Conservation (phyloP, 2,888 invertebrate genomes). For the Oxytorus armatus region DNA sequence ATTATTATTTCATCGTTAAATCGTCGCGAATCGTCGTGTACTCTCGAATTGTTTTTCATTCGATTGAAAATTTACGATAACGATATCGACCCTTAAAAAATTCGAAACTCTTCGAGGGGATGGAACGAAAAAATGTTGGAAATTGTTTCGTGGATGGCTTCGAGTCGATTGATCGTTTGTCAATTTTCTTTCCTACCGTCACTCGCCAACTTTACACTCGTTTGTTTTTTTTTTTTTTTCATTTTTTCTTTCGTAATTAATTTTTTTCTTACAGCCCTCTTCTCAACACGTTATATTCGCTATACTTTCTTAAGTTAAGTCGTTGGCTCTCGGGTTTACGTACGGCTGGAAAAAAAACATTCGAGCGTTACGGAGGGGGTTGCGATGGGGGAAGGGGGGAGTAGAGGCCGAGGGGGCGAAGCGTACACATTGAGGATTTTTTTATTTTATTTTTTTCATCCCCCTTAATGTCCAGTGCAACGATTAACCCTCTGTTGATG, state of each 20-base stretch:
- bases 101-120: background rate
- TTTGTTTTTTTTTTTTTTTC: background rate
- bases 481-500: too few relatives aligned
- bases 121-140: background rate
- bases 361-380: constrained; percentile 26
- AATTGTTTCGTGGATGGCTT: constrained; percentile 78
- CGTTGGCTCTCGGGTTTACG: constrained; percentile 66
- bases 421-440: constrained; percentile 22
- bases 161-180: constrained; percentile 75
- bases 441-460: background rate
- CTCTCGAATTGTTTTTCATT: too few relatives aligned
- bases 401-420: constrained; percentile 27
- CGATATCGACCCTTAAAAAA: too few relatives aligned
- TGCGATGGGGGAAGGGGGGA: too few relatives aligned
- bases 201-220: too few relatives aligned
- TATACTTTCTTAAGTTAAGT: constrained; percentile 71
- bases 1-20: background rate
- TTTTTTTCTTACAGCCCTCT: background rate
- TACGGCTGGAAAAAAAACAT: constrained; percentile 42
- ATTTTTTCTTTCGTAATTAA: constrained; percentile 43
- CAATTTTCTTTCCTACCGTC: constrained; percentile 16
- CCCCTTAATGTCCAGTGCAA: constrained; percentile 34
- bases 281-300: constrained; percentile 28
- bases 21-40: too few relatives aligned
- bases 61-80: too few relatives aligned